These are phyloP conservation scores for Choreutis nemorana DNA, from an alignment of 2,888 invertebrate genomes.

Conservation along the genomic window DNA sequence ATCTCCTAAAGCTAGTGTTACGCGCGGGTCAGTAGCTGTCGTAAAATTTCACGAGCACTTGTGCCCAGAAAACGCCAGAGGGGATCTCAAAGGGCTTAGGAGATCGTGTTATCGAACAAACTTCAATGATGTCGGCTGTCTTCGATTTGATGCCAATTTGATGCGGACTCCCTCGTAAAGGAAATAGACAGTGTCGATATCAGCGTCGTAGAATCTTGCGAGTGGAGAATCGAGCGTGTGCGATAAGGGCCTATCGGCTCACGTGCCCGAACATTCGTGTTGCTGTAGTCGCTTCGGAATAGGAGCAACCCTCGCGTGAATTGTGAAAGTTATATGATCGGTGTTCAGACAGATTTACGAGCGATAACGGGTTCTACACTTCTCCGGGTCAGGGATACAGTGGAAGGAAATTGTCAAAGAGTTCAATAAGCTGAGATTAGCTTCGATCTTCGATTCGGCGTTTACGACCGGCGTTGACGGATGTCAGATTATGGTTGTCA, in stretches of 20 bases:
- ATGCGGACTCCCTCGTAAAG: conserved; percentile 21
- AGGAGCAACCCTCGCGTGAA: background rate
- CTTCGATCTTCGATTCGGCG: conserved; percentile 60
- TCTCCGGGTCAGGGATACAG: conserved; percentile 27
- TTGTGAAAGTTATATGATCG: conserved; percentile 29
- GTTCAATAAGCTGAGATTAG: conserved; percentile 60
- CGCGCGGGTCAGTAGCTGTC: conserved; percentile 40
- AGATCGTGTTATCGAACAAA: conserved; percentile 18
- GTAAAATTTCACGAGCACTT: conserved; percentile 47
- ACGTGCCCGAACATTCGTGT: conserved; percentile 19
- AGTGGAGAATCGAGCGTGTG: conserved; percentile 13
- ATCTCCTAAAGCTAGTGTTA: conserved; percentile 38
- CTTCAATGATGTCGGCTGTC: conserved; percentile 13
- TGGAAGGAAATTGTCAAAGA: conserved; percentile 37
- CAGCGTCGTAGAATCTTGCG: conserved; percentile 17
- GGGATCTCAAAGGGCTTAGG: conserved; percentile 22
- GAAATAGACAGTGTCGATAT: conserved; percentile 21
- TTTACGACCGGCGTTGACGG: conserved; percentile 62
- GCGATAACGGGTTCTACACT: conserved; percentile 35
- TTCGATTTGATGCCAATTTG: conserved; percentile 17
- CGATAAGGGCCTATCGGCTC: conserved; percentile 17
- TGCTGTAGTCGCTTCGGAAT: conserved; percentile 14
- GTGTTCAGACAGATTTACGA: conserved; percentile 44
- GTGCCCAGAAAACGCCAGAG: conserved; percentile 22
- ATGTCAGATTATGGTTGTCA: conserved; percentile 63